These are phyloP conservation scores for Nipponia nippon DNA, from an alignment of 2,113 vertebrate species.

Conservation along the genomic window DNA sequence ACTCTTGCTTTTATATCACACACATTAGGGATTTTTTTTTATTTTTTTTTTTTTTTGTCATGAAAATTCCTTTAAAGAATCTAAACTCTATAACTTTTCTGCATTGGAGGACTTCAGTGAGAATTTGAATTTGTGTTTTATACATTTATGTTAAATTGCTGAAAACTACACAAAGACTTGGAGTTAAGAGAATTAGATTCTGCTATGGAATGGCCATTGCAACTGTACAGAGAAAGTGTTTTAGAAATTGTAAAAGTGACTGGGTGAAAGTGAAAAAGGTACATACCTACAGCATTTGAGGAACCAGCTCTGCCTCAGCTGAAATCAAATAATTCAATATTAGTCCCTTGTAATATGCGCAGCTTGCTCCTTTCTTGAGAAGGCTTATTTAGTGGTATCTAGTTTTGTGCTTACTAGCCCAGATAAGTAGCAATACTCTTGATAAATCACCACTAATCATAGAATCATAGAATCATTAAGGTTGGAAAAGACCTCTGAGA, in stretches of 20 bases:
- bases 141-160: not conserved
- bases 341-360: not conserved
- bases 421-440: not conserved
- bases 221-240: not conserved
- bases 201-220: not conserved
- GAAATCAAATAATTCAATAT: not conserved
- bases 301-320: not conserved
- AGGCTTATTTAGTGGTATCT: not conserved
- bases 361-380: not conserved
- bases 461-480: too few relatives aligned
- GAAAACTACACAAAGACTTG: not conserved
- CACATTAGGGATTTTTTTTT: fast-evolving
- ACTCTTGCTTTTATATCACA: not conserved
- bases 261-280: not conserved
- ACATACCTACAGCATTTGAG: not conserved
- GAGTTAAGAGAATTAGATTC: not conserved
- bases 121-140: not conserved
- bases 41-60: not conserved
- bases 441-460: not conserved
- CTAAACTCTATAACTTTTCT: not conserved
- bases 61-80: not conserved
- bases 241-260: not conserved
- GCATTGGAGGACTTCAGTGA: not conserved
- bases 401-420: not conserved
- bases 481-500: too few relatives aligned